Evolutionary conservation across 1,140 invertebrate genomes (phyloP).

Genomic region (Spodoptera litura): DNA sequence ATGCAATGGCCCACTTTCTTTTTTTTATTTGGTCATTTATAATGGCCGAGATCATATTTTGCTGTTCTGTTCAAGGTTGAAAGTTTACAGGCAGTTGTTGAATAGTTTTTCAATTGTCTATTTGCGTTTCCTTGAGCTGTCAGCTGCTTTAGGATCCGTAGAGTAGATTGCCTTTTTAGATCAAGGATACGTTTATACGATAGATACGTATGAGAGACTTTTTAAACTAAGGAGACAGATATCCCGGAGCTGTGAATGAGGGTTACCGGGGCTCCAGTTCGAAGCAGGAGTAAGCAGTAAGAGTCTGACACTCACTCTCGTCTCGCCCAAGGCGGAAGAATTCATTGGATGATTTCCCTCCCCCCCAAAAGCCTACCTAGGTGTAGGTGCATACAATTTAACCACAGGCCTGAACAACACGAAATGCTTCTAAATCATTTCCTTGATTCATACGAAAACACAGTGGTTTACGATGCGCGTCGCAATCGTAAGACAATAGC

Average conservation of each 20-base stretch:
- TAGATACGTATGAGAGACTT: no score
- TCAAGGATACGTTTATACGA: no score
- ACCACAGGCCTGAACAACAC: neutral
- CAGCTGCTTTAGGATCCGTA: no score
- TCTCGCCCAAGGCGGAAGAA: no score
- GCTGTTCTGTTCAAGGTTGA: conserved; percentile 51
- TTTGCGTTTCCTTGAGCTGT: neutral
- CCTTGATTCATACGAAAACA: conserved; percentile 8
- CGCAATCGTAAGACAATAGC: conserved; percentile 31
- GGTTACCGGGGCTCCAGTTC: no score
- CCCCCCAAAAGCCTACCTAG: no score
- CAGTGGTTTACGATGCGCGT: neutral
- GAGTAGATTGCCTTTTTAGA: no score
- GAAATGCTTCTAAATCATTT: neutral
- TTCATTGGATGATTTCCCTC: no score
- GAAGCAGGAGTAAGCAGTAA: no score
- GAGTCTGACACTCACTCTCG: no score
- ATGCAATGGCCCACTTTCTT: conserved; percentile 57
- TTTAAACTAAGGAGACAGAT: no score
- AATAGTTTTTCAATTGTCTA: neutral
- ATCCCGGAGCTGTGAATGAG: no score
- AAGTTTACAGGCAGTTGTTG: neutral
- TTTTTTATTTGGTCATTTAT: conserved; percentile 45
- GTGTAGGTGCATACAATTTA: neutral
- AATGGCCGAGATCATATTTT: conserved; percentile 33